These are phyloP conservation scores for Condylura cristata DNA, from an alignment of 2,113 vertebrate species.

Conservation along the genomic window DNA sequence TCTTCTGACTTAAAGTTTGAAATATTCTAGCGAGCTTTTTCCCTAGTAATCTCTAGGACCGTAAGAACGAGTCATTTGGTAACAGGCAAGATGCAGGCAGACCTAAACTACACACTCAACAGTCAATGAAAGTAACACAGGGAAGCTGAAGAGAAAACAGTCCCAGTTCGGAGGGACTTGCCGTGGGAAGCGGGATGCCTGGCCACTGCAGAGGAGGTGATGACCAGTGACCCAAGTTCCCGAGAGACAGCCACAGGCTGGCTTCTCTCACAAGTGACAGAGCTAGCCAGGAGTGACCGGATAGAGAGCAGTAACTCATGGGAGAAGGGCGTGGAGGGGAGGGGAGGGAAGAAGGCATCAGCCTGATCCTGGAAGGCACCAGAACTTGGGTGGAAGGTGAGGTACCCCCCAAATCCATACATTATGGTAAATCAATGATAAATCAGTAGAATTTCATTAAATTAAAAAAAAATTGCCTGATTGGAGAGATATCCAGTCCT, in stretches of 20 bases:
- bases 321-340: too few relatives aligned
- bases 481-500: not conserved
- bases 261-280: too few relatives aligned
- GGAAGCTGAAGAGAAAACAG: not conserved
- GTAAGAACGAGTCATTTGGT: not conserved
- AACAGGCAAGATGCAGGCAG: not conserved
- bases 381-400: too few relatives aligned
- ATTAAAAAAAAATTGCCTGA: not conserved
- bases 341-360: too few relatives aligned
- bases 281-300: too few relatives aligned
- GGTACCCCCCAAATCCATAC: too few relatives aligned
- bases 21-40: conserved; percentile 18
- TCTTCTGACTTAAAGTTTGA: conserved; percentile 24
- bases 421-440: too few relatives aligned
- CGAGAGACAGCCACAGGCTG: too few relatives aligned
- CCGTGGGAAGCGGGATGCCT: not conserved
- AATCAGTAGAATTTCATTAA: too few relatives aligned
- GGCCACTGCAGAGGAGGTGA: not conserved
- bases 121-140: conserved; percentile 3
- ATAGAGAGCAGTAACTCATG: too few relatives aligned
- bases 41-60: conserved; percentile 5
- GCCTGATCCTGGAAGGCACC: too few relatives aligned
- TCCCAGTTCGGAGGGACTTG: not conserved
- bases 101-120: not conserved
- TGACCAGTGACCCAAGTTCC: not conserved